Evolutionary conservation across 1,140 invertebrate genomes (phyloP), one percentile per base, ranked within the genome.

Genomic region (Phenacoccus solenopsis): DNA sequence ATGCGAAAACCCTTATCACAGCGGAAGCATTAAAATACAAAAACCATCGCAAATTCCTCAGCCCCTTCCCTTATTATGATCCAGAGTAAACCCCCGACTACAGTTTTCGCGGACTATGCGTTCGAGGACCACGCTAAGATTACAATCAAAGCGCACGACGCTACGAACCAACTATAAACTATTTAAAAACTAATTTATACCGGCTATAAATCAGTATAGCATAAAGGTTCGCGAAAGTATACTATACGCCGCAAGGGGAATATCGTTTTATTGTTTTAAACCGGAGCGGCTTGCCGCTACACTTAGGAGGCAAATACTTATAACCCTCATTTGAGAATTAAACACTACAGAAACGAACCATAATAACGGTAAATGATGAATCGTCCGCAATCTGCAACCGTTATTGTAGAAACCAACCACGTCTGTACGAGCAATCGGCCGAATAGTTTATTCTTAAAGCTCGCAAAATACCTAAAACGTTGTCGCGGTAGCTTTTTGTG

Each of bases 141-240:
- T 16, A 16, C 5, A 49, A 49, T 49, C 38, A 49, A 49, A 49
- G 38, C 38, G n/a, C n/a, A n/a, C n/a, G n/a, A n/a, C n/a, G n/a
- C n/a, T n/a, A n/a, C 38, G 38, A 49, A 49, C 38, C 16, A 49
- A 49, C 38, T 49, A 49, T 49, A 49, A 49, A 49, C 38, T 49
- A 49, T 49, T 49, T 49, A 49, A 49, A 49, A 49, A 49, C 38
- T 49, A 49, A 49, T 49, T 49, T 49, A 49, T 49, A 49, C 38
- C 38, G 20, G 20, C 5, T 49, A 49, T 49, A 49, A 49, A 49
- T 49, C 38, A 49, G 12, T 49, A 3, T n/a, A n/a, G n/a, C n/a
- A n/a, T 10, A 49, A 49, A 49, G 38, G 38, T 49, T 49, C 5
- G 16, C 38, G 38, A 49, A 49, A 49, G 20, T 49, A 49, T n/a